Conservation (phyloP, 1,140 invertebrate genomes). For the Megathymus violae region DNA sequence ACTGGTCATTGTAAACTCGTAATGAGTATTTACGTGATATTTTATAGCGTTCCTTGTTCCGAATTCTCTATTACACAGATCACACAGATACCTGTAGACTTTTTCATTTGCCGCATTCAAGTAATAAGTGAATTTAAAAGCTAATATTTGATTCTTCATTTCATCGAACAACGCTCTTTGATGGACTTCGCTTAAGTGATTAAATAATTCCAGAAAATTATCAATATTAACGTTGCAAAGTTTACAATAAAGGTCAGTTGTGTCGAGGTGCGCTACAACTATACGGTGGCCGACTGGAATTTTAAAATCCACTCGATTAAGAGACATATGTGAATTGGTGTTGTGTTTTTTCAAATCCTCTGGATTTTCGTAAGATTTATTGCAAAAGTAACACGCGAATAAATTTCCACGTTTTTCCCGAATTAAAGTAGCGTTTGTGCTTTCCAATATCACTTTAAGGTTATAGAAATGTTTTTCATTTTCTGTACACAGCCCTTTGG, state of each 20-base stretch:
- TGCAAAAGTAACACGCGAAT: no score
- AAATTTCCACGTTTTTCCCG: no score
- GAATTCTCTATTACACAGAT: no score
- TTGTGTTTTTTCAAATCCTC: constrained; percentile 30
- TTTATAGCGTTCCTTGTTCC: no score
- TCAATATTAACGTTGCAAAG: constrained; percentile 41
- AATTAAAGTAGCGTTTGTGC: no score
- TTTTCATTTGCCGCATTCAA: constrained; percentile 54
- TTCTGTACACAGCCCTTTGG: no score
- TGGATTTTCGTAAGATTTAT: no score
- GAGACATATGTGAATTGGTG: no score
- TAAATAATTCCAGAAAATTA: constrained; percentile 40
- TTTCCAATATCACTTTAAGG: no score
- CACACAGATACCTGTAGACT: constrained; percentile 42
- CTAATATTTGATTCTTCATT: constrained; percentile 50
- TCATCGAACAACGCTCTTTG: constrained; percentile 39
- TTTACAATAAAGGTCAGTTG: constrained; percentile 50
- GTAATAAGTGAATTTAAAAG: constrained; percentile 52
- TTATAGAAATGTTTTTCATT: no score
- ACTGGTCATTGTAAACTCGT: constrained; percentile 44
- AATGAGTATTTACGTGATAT: constrained; percentile 41
- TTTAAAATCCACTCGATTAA: neutral
- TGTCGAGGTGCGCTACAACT: constrained; percentile 52
- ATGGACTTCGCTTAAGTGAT: constrained; percentile 44
- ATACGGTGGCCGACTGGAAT: neutral